A percentile compares a stretch with the other conserved stretches of the same genome.
phyloP scores from a whole-genome alignment of 2,113 vertebrate genomes.

The Pteruthius melanotis region DNA sequence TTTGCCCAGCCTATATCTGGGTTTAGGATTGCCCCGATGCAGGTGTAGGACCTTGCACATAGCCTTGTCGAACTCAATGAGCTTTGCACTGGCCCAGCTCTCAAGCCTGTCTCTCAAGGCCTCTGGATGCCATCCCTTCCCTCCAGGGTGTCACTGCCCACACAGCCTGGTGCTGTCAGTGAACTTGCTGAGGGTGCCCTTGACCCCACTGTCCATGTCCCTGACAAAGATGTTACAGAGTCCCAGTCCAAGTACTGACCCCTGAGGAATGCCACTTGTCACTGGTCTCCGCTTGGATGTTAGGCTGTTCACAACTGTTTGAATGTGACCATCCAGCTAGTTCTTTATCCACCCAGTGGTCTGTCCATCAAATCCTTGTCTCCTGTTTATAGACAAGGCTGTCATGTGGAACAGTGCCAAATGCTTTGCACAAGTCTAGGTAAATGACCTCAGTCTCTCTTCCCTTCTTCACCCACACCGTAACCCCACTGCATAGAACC shows the following conservation, averaged over 20 bases:
- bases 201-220: neutral
- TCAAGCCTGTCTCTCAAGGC: neutral
- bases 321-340: neutral
- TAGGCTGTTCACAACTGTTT: neutral
- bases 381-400: neutral
- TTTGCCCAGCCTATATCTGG: neutral
- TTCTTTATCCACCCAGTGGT: neutral
- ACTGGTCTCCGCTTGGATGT: neutral
- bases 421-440: neutral
- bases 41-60: neutral
- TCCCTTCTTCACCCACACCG: neutral
- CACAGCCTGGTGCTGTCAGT: neutral
- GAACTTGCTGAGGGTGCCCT: neutral
- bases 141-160: neutral
- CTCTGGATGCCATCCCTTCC: neutral
- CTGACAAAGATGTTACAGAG: neutral
- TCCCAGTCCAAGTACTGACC: neutral
- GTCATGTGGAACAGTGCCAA: neutral
- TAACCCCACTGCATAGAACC: neutral
- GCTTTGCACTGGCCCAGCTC: neutral
- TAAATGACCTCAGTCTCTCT: neutral
- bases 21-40: neutral
- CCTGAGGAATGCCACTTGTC: neutral
- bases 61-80: neutral
- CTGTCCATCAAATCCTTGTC: neutral